A percentile compares a stretch with the other conserved stretches of the same genome.
Conservation (phyloP, 2,113 vertebrate species). For the Vanacampus margaritifer region DNA sequence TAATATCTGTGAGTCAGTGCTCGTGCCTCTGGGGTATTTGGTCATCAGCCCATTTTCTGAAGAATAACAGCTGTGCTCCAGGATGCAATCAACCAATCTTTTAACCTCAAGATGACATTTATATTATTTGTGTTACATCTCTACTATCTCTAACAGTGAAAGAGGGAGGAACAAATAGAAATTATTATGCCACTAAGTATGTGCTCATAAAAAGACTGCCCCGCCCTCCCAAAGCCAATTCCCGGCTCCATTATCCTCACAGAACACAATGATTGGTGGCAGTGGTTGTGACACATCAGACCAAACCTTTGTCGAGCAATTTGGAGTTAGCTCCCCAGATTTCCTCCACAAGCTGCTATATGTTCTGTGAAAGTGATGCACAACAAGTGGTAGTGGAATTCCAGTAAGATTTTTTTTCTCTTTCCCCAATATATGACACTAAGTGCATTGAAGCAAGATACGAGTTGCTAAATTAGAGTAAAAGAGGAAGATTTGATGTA, state of each 20-base stretch:
- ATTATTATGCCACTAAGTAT: slow-evolving; percentile 35
- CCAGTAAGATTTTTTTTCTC: slow-evolving; percentile 33
- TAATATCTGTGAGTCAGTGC: slow-evolving; percentile 37
- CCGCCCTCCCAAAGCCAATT: slow-evolving; percentile 32
- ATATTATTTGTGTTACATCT: slow-evolving; percentile 43
- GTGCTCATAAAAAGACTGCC: slow-evolving; percentile 34
- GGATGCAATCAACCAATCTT: slow-evolving; percentile 49
- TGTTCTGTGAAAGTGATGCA: slow-evolving; percentile 31
- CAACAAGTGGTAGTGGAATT: slow-evolving; percentile 46
- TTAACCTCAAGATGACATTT: slow-evolving; percentile 48
- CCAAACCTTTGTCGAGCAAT: slow-evolving; percentile 46
- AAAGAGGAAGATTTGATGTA: slow-evolving; percentile 55
- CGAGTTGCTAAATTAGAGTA: slow-evolving; percentile 62
- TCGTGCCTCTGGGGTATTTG: slow-evolving; percentile 29
- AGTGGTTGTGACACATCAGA: slow-evolving; percentile 41
- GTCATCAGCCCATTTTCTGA: slow-evolving; percentile 42
- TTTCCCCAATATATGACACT: slow-evolving; percentile 61
- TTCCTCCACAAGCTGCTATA: slow-evolving; percentile 13
- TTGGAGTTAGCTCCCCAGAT: slow-evolving; percentile 38
- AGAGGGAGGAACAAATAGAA: slow-evolving; percentile 44
- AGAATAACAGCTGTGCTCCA: slow-evolving; percentile 35
- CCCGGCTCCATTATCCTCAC: slow-evolving; percentile 35
- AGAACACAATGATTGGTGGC: slow-evolving; percentile 33
- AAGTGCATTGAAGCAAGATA: slow-evolving; percentile 75
- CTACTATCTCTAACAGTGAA: slow-evolving; percentile 21